Conservation (phyloP, 2,113 vertebrate species). For the Prochilodus magdalenae region DNA sequence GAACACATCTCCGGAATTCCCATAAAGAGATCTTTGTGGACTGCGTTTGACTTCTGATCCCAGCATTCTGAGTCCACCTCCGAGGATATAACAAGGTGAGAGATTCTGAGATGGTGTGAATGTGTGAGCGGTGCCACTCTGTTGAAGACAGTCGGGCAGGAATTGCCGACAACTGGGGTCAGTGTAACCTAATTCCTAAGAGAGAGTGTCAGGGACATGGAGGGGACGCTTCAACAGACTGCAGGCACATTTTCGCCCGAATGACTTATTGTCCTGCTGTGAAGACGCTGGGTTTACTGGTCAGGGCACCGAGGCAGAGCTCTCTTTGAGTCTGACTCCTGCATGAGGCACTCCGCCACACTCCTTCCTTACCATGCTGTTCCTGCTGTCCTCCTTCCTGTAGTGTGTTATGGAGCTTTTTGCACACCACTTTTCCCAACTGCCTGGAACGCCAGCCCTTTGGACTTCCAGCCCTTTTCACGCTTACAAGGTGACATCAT, state of each 20-base stretch:
- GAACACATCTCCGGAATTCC: slow-evolving; percentile 28
- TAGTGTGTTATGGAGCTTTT: no score
- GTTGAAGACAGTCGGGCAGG: slow-evolving; percentile 65
- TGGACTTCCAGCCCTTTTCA: no score
- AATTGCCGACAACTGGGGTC: slow-evolving; percentile 70
- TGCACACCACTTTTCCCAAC: no score
- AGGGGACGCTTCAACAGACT: slow-evolving; percentile 1
- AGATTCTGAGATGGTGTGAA: slow-evolving; percentile 63
- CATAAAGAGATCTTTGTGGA: slow-evolving; percentile 43
- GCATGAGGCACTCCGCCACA: no score
- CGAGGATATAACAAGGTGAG: slow-evolving; percentile 71
- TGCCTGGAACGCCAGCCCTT: no score
- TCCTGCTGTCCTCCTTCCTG: no score
- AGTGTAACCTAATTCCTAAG: slow-evolving; percentile 67
- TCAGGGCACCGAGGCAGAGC: no score
- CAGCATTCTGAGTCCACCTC: slow-evolving; percentile 59
- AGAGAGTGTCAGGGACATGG: slow-evolving; percentile 22
- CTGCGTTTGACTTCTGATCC: slow-evolving; percentile 66
- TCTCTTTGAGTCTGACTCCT: no score
- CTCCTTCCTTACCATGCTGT: no score
- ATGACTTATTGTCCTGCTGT: background rate
- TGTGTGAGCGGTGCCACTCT: slow-evolving; percentile 63
- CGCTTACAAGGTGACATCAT: no score
- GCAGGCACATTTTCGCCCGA: background rate
- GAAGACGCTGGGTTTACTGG: no score